A percentile compares a stretch with the other conserved stretches of the same genome.
Conservation (phyloP, 2,797 vertebrate species). For the Dicrostonyx torquatus region DNA sequence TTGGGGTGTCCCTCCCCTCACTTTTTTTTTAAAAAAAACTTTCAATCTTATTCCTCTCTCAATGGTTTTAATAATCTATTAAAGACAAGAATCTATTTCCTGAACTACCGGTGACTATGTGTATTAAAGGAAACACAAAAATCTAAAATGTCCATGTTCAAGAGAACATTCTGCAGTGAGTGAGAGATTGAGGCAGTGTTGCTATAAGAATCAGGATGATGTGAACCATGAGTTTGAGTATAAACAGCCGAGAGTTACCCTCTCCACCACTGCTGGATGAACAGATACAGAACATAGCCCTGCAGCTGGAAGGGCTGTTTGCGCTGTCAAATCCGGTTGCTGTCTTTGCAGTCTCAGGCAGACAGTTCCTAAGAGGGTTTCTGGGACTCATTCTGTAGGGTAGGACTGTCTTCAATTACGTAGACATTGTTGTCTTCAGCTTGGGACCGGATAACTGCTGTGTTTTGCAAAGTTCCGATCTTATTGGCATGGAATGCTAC, state of each 20-base stretch:
- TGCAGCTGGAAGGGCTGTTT: neutral
- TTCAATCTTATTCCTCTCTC: neutral
- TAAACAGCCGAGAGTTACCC: too few relatives aligned
- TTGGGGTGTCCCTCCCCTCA: neutral
- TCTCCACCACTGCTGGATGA: neutral
- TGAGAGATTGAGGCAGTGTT: neutral
- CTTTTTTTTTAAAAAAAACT: neutral
- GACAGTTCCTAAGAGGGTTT: neutral
- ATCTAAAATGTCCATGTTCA: neutral
- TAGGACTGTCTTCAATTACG: slow-evolving; percentile 41
- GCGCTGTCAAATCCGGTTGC: neutral
- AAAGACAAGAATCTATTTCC: neutral
- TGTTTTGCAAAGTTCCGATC: neutral
- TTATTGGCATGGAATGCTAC: neutral
- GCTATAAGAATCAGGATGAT: neutral
- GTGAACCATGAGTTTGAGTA: neutral
- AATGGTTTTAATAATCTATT: neutral
- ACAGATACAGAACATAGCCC: neutral
- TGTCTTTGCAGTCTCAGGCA: neutral
- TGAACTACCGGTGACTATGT: neutral
- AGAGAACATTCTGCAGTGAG: neutral
- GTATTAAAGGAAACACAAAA: neutral
- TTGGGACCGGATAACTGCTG: neutral
- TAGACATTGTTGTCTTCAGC: slow-evolving; percentile 50
- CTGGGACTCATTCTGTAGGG: neutral